A percentile compares a stretch with the other conserved stretches of the same genome.
phyloP scores from a whole-genome alignment of 1,140 invertebrate genomes.

The Coelopa frigida region DNA sequence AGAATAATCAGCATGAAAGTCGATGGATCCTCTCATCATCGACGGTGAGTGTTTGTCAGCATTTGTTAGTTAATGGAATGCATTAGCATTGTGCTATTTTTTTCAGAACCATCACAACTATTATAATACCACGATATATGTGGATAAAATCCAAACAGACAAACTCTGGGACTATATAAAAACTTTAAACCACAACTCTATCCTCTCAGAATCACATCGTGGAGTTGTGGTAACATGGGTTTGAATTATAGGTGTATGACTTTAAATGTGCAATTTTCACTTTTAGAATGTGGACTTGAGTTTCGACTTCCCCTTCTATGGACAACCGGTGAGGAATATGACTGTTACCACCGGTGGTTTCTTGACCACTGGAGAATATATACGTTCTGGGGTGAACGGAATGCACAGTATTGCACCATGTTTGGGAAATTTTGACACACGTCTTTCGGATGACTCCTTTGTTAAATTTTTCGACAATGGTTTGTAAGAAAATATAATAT shows the following conservation, averaged over 20 bases:
- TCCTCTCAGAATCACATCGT: conserved; percentile 80
- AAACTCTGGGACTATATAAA: conserved; percentile 69
- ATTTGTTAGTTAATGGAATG: no score
- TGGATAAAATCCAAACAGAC: conserved; percentile 51
- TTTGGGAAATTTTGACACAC: conserved; percentile 99
- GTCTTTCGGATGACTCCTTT: conserved; percentile 65
- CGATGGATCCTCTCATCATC: no score
- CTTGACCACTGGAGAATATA: conserved; percentile 90
- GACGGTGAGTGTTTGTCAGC: no score
- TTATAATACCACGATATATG: conserved; percentile 67
- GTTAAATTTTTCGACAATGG: conserved; percentile 85
- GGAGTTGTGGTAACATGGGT: conserved; percentile 63
- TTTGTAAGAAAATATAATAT: conserved; percentile 24
- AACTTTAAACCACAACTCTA: conserved; percentile 55
- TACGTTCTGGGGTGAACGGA: conserved; percentile 95
- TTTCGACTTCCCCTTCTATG: conserved; percentile 94
- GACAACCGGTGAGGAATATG: conserved; percentile 81
- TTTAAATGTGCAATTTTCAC: not conserved
- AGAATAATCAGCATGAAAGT: no score
- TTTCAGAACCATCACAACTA: conserved; percentile 64
- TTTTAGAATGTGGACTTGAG: conserved; percentile 72
- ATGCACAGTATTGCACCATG: conserved; percentile 98
- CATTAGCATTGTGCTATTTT: no score
- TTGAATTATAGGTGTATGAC: conserved; percentile 1
- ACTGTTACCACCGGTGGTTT: conserved; percentile 98